A percentile compares a stretch with the other conserved stretches of the same genome.
Evolutionary conservation across 30 jellyfish, hydroid and myxozoan genomes (phyloP).

Genomic region (Aurelia aurita): DNA sequence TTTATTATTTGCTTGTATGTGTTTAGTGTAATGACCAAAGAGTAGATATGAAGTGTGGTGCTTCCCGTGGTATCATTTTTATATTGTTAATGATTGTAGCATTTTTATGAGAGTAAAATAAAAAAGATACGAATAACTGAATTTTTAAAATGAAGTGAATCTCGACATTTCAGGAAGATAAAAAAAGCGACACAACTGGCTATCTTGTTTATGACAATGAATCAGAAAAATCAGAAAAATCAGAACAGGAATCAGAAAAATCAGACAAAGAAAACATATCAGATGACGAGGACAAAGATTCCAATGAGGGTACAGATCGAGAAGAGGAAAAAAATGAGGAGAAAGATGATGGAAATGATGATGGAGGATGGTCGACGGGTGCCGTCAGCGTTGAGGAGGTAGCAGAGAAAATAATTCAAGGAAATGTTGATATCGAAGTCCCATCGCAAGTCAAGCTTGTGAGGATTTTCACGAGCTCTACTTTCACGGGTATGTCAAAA

Average conservation of each 20-base stretch:
- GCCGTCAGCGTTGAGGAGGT: conserved; percentile 21
- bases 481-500: conserved; percentile 98
- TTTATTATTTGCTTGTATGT: too few relatives aligned
- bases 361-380: not conserved
- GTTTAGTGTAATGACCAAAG: too few relatives aligned
- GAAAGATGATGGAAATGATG: conserved; percentile 11
- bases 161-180: too few relatives aligned
- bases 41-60: too few relatives aligned
- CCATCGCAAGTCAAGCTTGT: conserved; percentile 88
- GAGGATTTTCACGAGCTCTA: conserved; percentile 90
- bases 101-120: too few relatives aligned
- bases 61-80: too few relatives aligned
- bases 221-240: too few relatives aligned
- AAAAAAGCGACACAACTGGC: too few relatives aligned
- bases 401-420: conserved; percentile 24
- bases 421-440: conserved; percentile 68
- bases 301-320: conserved; percentile 21
- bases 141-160: too few relatives aligned
- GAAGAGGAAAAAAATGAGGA: conserved; percentile 7
- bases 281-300: conserved; percentile 14
- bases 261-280: conserved; percentile 16
- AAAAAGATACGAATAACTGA: too few relatives aligned
- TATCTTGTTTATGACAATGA: too few relatives aligned
- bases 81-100: too few relatives aligned
- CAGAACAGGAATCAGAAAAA: not conserved